These are phyloP conservation scores for Mastacembelus armatus DNA, from an alignment of 2,797 vertebrate species.

Conservation along the genomic window DNA sequence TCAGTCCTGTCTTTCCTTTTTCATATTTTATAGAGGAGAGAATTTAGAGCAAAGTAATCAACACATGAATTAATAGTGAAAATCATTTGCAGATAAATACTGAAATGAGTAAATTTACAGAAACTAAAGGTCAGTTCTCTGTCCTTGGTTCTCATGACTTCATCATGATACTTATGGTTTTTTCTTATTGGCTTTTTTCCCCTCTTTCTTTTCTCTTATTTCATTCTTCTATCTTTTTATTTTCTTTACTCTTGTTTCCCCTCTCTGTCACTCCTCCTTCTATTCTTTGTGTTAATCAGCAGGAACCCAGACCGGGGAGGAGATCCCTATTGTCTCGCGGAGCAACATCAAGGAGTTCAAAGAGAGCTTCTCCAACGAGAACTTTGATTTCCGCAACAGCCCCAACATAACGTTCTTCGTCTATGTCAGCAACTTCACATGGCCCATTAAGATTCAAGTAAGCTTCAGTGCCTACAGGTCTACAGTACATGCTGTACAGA, in stretches of 20 bases:
- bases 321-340: constrained; percentile 93
- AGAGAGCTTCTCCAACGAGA: constrained; percentile 98
- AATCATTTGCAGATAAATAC: not conserved
- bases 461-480: constrained; percentile 13
- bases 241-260: too few relatives aligned
- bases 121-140: not conserved
- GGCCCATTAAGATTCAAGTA: constrained; percentile 99
- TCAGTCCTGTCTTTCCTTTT: not conserved
- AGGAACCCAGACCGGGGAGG: constrained; percentile 95
- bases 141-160: too few relatives aligned
- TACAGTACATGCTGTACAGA: too few relatives aligned
- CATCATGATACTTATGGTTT: too few relatives aligned
- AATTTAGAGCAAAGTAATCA: not conserved
- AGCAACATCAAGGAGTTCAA: constrained; percentile 98
- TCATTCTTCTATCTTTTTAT: too few relatives aligned
- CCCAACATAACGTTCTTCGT: constrained; percentile 99
- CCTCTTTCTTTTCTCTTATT: too few relatives aligned
- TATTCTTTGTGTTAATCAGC: constrained; percentile 77
- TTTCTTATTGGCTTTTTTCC: too few relatives aligned
- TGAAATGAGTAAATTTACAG: not conserved
- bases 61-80: not conserved
- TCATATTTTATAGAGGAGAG: not conserved
- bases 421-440: constrained; percentile 99
- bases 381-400: constrained; percentile 98
- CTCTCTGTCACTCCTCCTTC: not conserved